Evolutionary conservation across 2,113 vertebrate genomes (phyloP).

Genomic region (Notechis scutatus): DNA sequence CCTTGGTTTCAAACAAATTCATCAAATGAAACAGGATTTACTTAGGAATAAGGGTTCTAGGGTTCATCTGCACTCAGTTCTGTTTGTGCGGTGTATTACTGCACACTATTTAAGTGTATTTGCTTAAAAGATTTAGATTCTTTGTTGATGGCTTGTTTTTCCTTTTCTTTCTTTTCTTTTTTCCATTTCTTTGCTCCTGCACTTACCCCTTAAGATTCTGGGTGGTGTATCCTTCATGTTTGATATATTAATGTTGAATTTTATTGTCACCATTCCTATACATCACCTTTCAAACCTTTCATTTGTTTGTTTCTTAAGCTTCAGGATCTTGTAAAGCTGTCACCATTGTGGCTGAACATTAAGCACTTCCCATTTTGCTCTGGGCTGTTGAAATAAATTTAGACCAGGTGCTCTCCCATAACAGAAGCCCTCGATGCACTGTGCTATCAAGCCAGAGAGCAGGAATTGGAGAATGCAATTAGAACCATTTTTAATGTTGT

Average conservation of each 20-base stretch:
- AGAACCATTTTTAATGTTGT: slow-evolving; percentile 73
- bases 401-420: slow-evolving; percentile 81
- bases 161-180: not conserved
- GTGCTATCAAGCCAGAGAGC: slow-evolving; percentile 78
- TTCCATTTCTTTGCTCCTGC: slow-evolving; percentile 57
- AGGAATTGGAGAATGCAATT: slow-evolving; percentile 83
- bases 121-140: slow-evolving; percentile 1
- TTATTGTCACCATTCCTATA: slow-evolving; percentile 81
- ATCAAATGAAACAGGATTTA: not conserved
- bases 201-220: slow-evolving; percentile 70
- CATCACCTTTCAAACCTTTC: slow-evolving; percentile 78
- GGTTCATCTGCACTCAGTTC: not conserved
- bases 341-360: slow-evolving; percentile 92
- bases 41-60: not conserved
- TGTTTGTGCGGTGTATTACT: slow-evolving; percentile 19
- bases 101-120: slow-evolving; percentile 19
- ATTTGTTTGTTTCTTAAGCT: slow-evolving; percentile 82
- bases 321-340: slow-evolving; percentile 90
- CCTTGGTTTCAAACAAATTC: not conserved
- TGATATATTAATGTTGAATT: slow-evolving; percentile 81
- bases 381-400: slow-evolving; percentile 82
- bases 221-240: slow-evolving; percentile 79
- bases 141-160: not conserved
- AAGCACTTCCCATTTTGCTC: slow-evolving; percentile 85
- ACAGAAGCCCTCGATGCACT: slow-evolving; percentile 82